These are phyloP conservation scores for Elgaria multicarinata DNA, from an alignment of 2,113 vertebrate species.

Conservation along the genomic window DNA sequence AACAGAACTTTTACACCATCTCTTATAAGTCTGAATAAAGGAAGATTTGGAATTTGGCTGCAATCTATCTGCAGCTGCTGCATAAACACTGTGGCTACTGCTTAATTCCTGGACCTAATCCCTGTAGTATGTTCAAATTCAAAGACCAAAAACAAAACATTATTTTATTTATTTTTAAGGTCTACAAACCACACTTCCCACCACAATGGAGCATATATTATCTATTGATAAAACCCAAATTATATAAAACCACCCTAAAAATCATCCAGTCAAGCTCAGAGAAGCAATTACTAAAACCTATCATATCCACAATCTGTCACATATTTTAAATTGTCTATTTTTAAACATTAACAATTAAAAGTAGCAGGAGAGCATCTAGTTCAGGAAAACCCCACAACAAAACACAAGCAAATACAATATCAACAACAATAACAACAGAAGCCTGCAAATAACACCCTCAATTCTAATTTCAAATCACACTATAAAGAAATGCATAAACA, in stretches of 20 bases:
- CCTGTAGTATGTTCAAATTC: neutral
- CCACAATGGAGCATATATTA: neutral
- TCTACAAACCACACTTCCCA: neutral
- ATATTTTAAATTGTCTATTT: neutral
- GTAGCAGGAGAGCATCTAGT: neutral
- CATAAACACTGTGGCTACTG: constrained; percentile 10
- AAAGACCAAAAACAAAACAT: neutral
- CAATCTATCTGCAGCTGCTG: neutral
- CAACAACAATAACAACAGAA: neutral
- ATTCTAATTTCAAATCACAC: neutral
- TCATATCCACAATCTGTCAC: neutral
- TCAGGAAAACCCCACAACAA: neutral
- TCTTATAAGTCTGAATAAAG: neutral
- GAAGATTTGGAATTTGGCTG: constrained; percentile 10
- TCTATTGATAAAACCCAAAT: neutral
- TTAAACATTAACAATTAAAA: neutral
- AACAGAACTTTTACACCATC: neutral
- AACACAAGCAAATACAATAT: neutral
- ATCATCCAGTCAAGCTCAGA: neutral
- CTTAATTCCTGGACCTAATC: neutral
- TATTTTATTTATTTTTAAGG: neutral
- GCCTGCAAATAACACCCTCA: neutral
- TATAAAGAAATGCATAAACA: neutral
- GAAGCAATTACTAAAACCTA: neutral
- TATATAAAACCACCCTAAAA: neutral